Conservation (phyloP, 1,140 invertebrate species). For the Sweltsa coloradensis region DNA sequence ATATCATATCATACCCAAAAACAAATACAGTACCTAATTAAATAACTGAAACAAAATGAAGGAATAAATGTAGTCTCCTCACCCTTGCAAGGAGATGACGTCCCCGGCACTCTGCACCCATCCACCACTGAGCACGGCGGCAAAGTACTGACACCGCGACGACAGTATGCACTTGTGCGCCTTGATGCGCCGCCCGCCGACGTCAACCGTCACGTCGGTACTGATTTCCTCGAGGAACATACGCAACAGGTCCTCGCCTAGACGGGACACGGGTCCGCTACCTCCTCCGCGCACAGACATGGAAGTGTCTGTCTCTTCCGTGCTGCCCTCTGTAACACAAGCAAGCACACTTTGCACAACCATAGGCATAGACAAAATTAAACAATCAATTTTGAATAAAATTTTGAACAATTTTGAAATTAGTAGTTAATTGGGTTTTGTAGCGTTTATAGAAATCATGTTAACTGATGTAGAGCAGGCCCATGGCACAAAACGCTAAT, state of each 20-base stretch:
- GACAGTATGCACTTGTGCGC: conserved; percentile 84
- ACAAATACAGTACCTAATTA: no score
- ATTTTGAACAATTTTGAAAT: no score
- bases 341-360: no score
- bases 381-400: no score
- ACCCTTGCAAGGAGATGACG: conserved; percentile 72
- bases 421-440: no score
- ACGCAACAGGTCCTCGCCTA: conserved; percentile 73
- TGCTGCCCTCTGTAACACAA: conserved; percentile 29
- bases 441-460: no score
- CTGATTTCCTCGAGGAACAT: conserved; percentile 85
- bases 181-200: conserved; percentile 61
- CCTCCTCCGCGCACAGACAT: conserved; percentile 26
- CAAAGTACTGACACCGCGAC: conserved; percentile 83
- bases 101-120: conserved; percentile 69
- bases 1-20: no score
- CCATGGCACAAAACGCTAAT: no score
- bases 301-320: conserved; percentile 36
- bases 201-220: conserved; percentile 70
- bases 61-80: no score
- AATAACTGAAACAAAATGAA: no score
- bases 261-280: conserved; percentile 40
- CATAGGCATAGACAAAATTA: conserved; percentile 2
- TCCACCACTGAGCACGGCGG: conserved; percentile 72
- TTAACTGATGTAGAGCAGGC: no score